These are phyloP conservation scores for Patella ulyssiponensis DNA, from an alignment of 2,888 invertebrate genomes.

Conservation along the genomic window DNA sequence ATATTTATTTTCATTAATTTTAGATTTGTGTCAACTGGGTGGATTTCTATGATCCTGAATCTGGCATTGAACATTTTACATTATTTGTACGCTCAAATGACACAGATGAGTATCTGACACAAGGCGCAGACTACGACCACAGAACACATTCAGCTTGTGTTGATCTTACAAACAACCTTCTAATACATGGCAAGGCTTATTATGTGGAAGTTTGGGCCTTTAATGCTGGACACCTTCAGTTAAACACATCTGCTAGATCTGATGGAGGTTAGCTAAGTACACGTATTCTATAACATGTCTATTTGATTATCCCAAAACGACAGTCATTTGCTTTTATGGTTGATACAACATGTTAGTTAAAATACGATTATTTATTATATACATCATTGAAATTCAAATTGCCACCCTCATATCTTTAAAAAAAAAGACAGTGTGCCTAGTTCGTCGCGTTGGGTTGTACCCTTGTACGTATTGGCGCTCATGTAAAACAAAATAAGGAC, in stretches of 20 bases:
- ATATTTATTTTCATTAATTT: background rate
- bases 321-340: too few species aligned
- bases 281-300: too few species aligned
- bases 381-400: too few species aligned
- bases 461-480: too few species aligned
- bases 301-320: too few species aligned
- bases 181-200: conserved; percentile 45
- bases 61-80: conserved; percentile 18
- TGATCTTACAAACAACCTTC: conserved; percentile 28
- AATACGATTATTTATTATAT: too few species aligned
- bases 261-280: conserved; percentile 38
- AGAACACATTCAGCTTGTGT: conserved; percentile 40
- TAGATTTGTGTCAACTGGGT: conserved; percentile 34
- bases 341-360: too few species aligned
- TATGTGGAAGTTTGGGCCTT: conserved; percentile 46
- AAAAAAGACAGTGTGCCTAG: too few species aligned
- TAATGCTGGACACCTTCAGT: conserved; percentile 50
- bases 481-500: too few species aligned
- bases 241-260: conserved; percentile 42
- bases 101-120: background rate
- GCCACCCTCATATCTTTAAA: too few species aligned
- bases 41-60: conserved; percentile 37
- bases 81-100: background rate
- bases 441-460: too few species aligned
- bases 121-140: background rate